Evolutionary conservation across 2,113 vertebrate species (phyloP).

Genomic region (Bambusicola thoracicus): DNA sequence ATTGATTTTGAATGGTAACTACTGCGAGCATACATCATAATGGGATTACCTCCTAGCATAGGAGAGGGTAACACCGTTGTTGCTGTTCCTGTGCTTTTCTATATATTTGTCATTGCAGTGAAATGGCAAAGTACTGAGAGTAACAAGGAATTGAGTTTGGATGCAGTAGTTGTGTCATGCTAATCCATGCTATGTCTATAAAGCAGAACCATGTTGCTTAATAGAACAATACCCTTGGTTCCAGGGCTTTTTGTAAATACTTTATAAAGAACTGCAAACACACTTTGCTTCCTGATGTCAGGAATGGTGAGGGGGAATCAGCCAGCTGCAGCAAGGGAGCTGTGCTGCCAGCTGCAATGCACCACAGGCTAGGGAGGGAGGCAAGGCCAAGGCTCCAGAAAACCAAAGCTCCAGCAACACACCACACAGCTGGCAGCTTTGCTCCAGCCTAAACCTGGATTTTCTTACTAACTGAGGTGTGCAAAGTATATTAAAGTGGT

Average conservation of each 20-base stretch:
- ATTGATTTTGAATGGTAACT: not conserved
- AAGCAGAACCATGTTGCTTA: fast-evolving
- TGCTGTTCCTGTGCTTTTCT: not conserved
- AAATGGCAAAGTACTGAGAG: not conserved
- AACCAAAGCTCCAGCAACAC: not conserved
- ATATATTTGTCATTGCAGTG: not conserved
- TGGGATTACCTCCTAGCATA: not conserved
- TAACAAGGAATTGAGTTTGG: not conserved
- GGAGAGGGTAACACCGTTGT: fast-evolving
- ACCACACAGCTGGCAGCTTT: not conserved
- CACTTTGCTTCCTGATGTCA: not conserved
- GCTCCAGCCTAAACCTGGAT: not conserved
- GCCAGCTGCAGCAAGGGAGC: not conserved
- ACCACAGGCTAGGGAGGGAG: fast-evolving
- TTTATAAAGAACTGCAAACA: not conserved
- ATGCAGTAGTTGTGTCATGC: not conserved
- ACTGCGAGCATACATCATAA: not conserved
- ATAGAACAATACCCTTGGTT: not conserved
- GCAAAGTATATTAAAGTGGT: not conserved
- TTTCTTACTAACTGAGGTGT: not conserved
- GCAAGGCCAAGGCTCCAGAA: not conserved
- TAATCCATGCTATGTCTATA: not conserved
- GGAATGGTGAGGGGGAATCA: not conserved
- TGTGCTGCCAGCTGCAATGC: not conserved
- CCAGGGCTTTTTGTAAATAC: not conserved